A percentile compares a stretch with the other conserved stretches of the same genome.
These are phyloP conservation scores for Hirtodrosophila duncani DNA, from an alignment of 2,888 invertebrate genomes.

Conservation along the genomic window DNA sequence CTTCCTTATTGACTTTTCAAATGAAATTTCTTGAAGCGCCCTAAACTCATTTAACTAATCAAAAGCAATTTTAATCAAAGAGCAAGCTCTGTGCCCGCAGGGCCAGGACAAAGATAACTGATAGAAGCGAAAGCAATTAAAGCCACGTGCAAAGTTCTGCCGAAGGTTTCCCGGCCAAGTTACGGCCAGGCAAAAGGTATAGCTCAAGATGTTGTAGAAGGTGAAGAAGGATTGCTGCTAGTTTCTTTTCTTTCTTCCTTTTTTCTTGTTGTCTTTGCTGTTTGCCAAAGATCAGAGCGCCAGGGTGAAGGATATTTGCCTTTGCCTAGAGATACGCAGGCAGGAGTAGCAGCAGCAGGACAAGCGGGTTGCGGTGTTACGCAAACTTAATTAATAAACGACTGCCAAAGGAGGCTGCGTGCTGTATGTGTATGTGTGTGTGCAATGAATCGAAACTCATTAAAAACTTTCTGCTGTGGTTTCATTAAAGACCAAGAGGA, in stretches of 20 bases:
- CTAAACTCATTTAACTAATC: conserved; percentile 64
- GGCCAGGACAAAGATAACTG: conserved; percentile 20
- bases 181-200: conserved; percentile 56
- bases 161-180: conserved; percentile 44
- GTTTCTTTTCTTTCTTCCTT: conserved; percentile 32
- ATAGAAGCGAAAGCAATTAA: conserved; percentile 60
- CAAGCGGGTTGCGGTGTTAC: conserved; percentile 40
- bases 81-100: conserved; percentile 18
- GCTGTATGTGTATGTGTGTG: conserved; percentile 24
- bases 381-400: conserved; percentile 68
- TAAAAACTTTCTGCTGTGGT: conserved; percentile 68
- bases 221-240: conserved; percentile 44
- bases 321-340: not conserved
- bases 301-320: conserved; percentile 18
- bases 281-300: conserved; percentile 38
- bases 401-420: conserved; percentile 38
- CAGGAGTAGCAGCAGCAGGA: not conserved
- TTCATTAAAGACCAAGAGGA: conserved; percentile 36
- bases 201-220: conserved; percentile 24
- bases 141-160: conserved; percentile 66
- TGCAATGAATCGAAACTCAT: conserved; percentile 73
- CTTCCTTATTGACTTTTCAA: conserved; percentile 53
- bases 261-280: conserved; percentile 12
- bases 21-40: conserved; percentile 32
- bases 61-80: conserved; percentile 69